phyloP scores from a whole-genome alignment of 1,140 invertebrate species.

The Zaprionus nigranus region DNA sequence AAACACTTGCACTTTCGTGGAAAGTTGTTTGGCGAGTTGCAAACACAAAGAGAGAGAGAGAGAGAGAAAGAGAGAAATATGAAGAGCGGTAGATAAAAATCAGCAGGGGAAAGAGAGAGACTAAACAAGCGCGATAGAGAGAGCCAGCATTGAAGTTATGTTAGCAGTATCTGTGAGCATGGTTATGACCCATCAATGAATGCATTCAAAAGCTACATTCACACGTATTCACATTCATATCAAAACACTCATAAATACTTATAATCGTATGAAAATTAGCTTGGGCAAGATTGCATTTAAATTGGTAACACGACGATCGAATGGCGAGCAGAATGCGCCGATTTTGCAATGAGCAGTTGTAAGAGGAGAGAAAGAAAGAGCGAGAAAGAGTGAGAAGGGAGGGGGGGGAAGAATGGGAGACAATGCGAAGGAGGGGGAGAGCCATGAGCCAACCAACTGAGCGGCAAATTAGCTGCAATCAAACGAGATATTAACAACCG shows the following conservation, averaged over 20 bases:
- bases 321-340: slow-evolving; percentile 26
- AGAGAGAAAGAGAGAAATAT: slow-evolving; percentile 1
- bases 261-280: slow-evolving; percentile 58
- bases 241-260: slow-evolving; percentile 13
- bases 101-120: slow-evolving; percentile 15
- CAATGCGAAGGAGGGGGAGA: slow-evolving; percentile 26
- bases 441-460: background rate
- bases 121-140: background rate
- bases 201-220: slow-evolving; percentile 7
- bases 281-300: slow-evolving; percentile 46
- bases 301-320: slow-evolving; percentile 31
- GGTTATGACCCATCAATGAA: slow-evolving; percentile 1
- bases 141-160: background rate
- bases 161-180: slow-evolving; percentile 24
- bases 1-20: slow-evolving; percentile 82
- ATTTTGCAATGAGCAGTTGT: slow-evolving; percentile 45
- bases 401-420: slow-evolving; percentile 19
- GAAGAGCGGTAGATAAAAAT: background rate
- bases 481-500: slow-evolving; percentile 38
- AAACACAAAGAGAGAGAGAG: slow-evolving; percentile 22
- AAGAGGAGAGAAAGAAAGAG: background rate
- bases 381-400: background rate
- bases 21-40: slow-evolving; percentile 70
- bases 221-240: background rate
- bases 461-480: slow-evolving; percentile 33